These are phyloP conservation scores for Pelodiscus sinensis DNA, from an alignment of 2,113 vertebrate genomes.

Conservation along the genomic window DNA sequence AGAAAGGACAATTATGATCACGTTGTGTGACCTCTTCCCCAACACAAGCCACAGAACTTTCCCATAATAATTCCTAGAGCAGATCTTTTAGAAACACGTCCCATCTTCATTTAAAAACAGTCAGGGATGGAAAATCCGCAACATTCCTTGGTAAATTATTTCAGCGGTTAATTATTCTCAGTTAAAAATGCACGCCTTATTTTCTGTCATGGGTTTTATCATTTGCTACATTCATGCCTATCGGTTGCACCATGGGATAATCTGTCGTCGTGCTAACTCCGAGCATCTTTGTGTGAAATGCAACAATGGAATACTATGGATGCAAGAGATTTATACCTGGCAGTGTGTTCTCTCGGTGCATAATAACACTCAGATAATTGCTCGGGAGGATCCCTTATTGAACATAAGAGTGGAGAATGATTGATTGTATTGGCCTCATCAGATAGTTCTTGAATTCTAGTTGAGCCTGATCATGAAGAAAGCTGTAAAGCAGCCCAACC, in stretches of 20 bases:
- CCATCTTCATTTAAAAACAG: neutral
- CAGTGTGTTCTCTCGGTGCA: neutral
- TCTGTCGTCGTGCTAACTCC: neutral
- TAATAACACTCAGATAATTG: slow-evolving; percentile 12
- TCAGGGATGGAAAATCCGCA: neutral
- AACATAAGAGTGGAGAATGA: neutral
- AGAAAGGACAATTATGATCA: neutral
- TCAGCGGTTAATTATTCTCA: neutral
- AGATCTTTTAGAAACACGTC: neutral
- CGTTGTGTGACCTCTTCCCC: neutral
- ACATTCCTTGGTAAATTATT: neutral
- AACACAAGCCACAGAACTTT: neutral
- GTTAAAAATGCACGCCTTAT: neutral
- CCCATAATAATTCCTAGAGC: neutral
- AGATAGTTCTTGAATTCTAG: neutral
- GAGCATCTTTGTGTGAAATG: neutral
- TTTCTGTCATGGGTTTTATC: neutral
- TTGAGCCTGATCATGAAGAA: neutral
- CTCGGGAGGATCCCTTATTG: neutral
- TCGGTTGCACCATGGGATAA: neutral
- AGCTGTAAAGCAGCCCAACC: neutral
- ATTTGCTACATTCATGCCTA: neutral
- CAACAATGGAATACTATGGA: neutral
- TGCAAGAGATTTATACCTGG: neutral
- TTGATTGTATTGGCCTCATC: neutral